These are phyloP conservation scores for Aleiodes leptofemur DNA, from an alignment of 2,888 invertebrate species.

Conservation along the genomic window DNA sequence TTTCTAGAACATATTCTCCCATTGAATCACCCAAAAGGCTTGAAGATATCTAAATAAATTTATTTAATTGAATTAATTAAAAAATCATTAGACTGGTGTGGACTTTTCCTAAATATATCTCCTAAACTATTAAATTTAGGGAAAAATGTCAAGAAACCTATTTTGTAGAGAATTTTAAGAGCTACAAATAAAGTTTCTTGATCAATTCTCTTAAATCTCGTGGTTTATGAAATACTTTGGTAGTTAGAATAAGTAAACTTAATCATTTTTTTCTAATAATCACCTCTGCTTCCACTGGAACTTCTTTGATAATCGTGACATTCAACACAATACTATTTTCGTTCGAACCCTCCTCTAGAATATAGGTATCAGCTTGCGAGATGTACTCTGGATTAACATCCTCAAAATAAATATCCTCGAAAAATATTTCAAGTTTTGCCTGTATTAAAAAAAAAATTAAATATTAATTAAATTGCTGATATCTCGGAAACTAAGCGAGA, in stretches of 20 bases:
- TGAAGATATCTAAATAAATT: conserved; percentile 44
- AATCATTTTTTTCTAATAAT: conserved; percentile 14
- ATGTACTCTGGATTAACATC: conserved; percentile 42
- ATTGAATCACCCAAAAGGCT: conserved; percentile 42
- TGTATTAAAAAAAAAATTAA: background rate
- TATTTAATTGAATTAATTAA: background rate
- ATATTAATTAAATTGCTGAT: background rate
- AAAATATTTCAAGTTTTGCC: conserved; percentile 40
- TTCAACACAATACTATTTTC: conserved; percentile 43
- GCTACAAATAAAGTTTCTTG: too few relatives aligned
- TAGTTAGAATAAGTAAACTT: too few relatives aligned
- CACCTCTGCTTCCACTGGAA: conserved; percentile 35
- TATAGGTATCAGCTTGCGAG: conserved; percentile 22
- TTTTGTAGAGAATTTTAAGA: background rate
- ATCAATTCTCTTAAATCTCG: too few relatives aligned
- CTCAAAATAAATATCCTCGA: conserved; percentile 42
- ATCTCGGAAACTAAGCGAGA: background rate
- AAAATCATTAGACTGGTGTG: background rate
- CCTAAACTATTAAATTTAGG: too few relatives aligned
- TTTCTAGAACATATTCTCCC: conserved; percentile 51
- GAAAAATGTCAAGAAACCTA: too few relatives aligned
- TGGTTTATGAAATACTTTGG: too few relatives aligned
- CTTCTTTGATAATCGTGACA: conserved; percentile 34
- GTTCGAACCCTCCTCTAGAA: conserved; percentile 34
- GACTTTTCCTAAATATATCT: background rate